Evolutionary conservation across 2,113 vertebrate genomes (phyloP), one percentile per base, ranked within the genome.

Genomic region (Bucco capensis): DNA sequence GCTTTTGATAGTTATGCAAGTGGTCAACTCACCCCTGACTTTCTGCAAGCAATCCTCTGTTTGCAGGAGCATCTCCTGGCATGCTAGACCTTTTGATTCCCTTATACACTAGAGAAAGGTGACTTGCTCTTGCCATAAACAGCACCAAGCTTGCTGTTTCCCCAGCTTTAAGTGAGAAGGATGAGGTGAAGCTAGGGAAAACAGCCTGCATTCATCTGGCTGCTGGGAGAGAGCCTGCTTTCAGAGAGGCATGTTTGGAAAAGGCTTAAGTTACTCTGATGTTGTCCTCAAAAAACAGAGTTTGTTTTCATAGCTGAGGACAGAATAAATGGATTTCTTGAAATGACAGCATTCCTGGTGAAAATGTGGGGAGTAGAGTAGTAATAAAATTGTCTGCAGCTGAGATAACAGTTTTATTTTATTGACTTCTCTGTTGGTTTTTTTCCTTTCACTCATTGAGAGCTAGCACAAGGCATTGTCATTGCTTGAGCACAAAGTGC

Each of bases 321-420:
- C 44, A 85, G 78, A 88, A 83, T 92, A 95, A 94, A 89, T 94
- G 58, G 54, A 78, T 94, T 90, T 84, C 81, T 92, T 93, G 65
- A 92, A 92, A 88, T 83, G 47, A 79, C 35, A 60, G 82, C 91
- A 92, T 90, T 94, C 93, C 89, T 90, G 94, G 93, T 83, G 92
- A 93, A 77, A 77, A 67, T 49, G 51, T 71, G 65, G 44, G 61
- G 76, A 95, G 56, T 83, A 56, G 56, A 51, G 27, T 86, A 91
- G 90, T 83, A 85, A 87, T 90, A 90, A 94, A 96, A 93, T 85
- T 90, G 86, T 89, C 67, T 83, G 62, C 91, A 95, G 90, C 93
- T 95, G 81, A 85, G 89, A 92, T 92, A 95, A 96, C 82, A 89
- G 94, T 90, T 42, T 89, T 87, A 79, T 88, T 94, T 89, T 92